Base-by-base conservation (phyloP, 2,797 vertebrate genomes). In the Neosilurus hyrtlii region DNA sequence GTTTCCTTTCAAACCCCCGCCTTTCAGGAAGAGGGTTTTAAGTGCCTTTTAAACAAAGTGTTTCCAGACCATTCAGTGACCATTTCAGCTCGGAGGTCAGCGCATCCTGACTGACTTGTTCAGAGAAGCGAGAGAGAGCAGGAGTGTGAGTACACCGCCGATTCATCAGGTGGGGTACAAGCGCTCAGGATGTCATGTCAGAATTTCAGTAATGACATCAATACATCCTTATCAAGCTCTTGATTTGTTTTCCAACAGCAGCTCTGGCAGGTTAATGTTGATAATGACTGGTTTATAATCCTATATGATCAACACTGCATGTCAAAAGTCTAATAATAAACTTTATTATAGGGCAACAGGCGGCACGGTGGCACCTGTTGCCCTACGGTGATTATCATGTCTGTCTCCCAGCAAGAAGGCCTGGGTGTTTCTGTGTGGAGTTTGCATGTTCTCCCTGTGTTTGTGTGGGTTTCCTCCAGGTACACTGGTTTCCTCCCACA, bases 41-140 rank as follows among this genome's bases (percentile, higher is more conserved):
- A 86, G 71, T 79, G 71, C 56, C 81, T 87, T 81, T 87, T 76
- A 88, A 76, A 81, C 76, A 67, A 86, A 86, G 82, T 80, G 80
- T 80, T 78, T 83, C 67, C 68, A 61, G 68, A 82, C 37, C 51
- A 79, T 73, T 87, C 73, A 79, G 68, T 74, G 76, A 75, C 71
- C 79, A 57, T 71, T 54, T 86, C n/a, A 20, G 72, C 68, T 67
- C 16, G 26, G 22, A 79, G 80, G 70, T 83, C 81, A 85, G 71
- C 35, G 74, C 56, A 68, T 56, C 37, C 14, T 62, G 67, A 85
- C 35, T 1, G 20, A 78, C 62, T 24, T 51, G 22, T 68, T 70
- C 22, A 26, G 24, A 51, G 70, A 8, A 26, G 59, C 0, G 26
- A 9, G 43, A 54, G 24, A 35, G 30, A 59, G 68, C 30, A 7